These are phyloP conservation scores for Taxidea taxus DNA, from an alignment of 2,113 vertebrate species.

Conservation along the genomic window DNA sequence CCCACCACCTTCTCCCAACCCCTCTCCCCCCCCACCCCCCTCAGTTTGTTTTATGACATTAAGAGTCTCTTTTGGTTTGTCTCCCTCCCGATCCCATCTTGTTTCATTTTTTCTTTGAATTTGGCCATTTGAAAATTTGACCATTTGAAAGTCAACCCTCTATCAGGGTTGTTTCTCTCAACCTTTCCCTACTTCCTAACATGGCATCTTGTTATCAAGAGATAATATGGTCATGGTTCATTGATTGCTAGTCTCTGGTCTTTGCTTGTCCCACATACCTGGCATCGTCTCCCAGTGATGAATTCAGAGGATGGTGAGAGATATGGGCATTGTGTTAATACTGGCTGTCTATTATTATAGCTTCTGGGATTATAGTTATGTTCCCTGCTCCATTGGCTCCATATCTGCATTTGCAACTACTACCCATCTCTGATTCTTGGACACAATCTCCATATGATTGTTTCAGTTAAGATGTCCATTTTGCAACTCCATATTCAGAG, in stretches of 20 bases:
- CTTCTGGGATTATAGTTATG: neutral
- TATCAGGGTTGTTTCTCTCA: neutral
- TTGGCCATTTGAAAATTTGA: too few species aligned
- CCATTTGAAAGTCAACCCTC: neutral
- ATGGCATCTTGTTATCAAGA: neutral
- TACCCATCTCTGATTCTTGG: neutral
- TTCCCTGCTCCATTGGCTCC: neutral
- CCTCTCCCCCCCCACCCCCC: too few species aligned
- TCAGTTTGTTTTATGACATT: too few species aligned
- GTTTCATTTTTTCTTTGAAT: too few species aligned
- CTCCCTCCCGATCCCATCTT: too few species aligned
- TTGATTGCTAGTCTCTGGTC: neutral
- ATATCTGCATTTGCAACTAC: neutral
- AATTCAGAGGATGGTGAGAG: neutral
- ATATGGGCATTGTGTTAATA: neutral
- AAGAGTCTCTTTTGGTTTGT: too few species aligned
- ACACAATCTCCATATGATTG: neutral
- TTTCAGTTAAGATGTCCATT: neutral
- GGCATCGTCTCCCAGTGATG: neutral
- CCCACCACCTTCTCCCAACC: too few species aligned
- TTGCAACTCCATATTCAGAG: neutral
- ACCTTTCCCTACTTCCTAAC: neutral
- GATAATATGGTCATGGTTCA: neutral
- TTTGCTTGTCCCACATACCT: neutral
- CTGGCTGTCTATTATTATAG: neutral